phyloP scores from a whole-genome alignment of 2,113 vertebrate species.

The Phaetusa simplex region DNA sequence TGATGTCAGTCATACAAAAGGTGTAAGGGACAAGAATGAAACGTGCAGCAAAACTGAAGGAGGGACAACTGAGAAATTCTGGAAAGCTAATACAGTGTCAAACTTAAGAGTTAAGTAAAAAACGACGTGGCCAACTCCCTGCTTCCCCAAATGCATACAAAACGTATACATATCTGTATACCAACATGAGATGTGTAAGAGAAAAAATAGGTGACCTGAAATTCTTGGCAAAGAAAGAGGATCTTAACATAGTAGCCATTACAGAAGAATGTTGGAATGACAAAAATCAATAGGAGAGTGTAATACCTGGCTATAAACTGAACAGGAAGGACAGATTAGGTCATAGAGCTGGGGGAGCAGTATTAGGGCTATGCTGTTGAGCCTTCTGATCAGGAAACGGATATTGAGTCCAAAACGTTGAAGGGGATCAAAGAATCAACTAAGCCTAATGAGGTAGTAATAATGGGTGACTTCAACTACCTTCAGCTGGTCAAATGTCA shows the following conservation, averaged over 20 bases:
- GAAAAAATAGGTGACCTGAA: not conserved
- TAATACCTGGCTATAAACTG: constrained; percentile 26
- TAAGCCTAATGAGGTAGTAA: not conserved
- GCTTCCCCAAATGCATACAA: not conserved
- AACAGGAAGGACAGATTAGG: constrained; percentile 38
- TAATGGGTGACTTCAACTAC: not conserved
- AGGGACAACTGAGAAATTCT: not conserved
- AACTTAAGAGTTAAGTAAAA: not conserved
- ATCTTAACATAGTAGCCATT: constrained; percentile 10
- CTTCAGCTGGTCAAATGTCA: constrained; percentile 2
- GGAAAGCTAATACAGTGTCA: not conserved
- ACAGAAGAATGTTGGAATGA: not conserved
- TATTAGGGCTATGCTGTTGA: not conserved
- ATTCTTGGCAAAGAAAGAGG: not conserved
- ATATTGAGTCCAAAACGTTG: not conserved
- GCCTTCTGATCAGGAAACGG: constrained; percentile 24
- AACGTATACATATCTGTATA: not conserved
- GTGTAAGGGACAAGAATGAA: not conserved
- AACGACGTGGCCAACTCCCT: not conserved
- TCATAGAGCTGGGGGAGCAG: constrained; percentile 4
- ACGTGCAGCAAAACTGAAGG: not conserved
- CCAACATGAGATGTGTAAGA: not conserved
- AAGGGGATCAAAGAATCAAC: not conserved
- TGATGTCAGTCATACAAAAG: not conserved
- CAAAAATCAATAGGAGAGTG: constrained; percentile 10